Base-by-base conservation (phyloP, 92 coral and sea anemone species). In the Anthopleura xanthogrammica region DNA sequence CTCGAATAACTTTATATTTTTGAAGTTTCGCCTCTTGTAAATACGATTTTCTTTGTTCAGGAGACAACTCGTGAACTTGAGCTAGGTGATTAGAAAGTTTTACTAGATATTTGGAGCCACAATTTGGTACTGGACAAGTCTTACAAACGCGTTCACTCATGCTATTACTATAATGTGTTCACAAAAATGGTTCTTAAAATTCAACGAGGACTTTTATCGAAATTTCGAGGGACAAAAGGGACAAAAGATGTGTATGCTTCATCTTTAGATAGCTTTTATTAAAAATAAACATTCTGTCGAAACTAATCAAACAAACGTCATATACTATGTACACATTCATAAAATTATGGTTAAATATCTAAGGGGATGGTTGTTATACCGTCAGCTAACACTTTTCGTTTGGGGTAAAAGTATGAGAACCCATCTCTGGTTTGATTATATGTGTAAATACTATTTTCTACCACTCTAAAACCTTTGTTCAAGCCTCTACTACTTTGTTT, bases 381-480 rank as follows among this genome's bases (percentile, higher is more conserved):
- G 54, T 78, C 83, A 12, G 64, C 83, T 66, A 75, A 68, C 13
- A 76, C 86, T 82, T 82, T 87, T 16, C 90, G 83, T 40, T 87
- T 87, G 3, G 90, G 90, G 41, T 87, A 87, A 76, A 87, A 87
- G 66, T 87, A 87, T 2, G 86, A 60, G 62, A 87, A 83, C 8
- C 86, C 90, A 42, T 78, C 79, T 1, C 85, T 72, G 2, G 43
- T 20, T 77, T 87, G 83, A 17, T 64, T 71, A 72, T 88, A 74
- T 13, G 91, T 89, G 64, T 70, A 79, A 83, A 79, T 79, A 5
- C 14, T 41, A 41, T 89, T 81, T n/a, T 78, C 65, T 14, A 89
- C 85, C 11, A 89, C 89, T 41, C 83, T 76, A 77, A 85, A 89
- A 62, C 86, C 89, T 20, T 41, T 71, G 29, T 81, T 89, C 1